These are phyloP conservation scores for Anas flavirostris DNA, from an alignment of 2,797 vertebrate genomes.

Conservation along the genomic window DNA sequence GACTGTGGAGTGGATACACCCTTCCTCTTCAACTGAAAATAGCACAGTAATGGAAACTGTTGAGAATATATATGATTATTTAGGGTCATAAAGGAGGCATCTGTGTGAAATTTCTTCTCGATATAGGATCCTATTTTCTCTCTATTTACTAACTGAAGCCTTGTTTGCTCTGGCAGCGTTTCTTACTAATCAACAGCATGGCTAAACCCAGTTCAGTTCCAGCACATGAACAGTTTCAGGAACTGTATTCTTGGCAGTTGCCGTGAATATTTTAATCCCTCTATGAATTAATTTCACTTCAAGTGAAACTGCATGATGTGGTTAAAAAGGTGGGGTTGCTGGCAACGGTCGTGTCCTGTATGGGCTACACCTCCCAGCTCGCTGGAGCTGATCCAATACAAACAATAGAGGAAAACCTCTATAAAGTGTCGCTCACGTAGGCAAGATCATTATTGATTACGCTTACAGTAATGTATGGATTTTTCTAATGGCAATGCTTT, in stretches of 20 bases:
- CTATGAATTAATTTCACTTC: not conserved
- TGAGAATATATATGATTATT: not conserved
- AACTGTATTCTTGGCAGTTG: not conserved
- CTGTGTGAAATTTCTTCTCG: not conserved
- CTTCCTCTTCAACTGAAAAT: not conserved
- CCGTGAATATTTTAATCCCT: not conserved
- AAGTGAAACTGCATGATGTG: not conserved
- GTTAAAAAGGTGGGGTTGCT: constrained; percentile 36
- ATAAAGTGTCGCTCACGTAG: not conserved
- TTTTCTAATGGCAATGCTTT: not conserved
- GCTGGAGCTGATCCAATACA: constrained; percentile 29
- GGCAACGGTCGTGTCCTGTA: not conserved
- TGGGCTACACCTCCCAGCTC: not conserved
- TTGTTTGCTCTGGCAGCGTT: not conserved
- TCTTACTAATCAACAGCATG: not conserved
- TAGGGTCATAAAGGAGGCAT: not conserved
- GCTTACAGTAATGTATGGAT: not conserved
- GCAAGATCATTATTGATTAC: constrained; percentile 9
- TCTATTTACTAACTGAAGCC: not conserved
- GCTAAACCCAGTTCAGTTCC: not conserved
- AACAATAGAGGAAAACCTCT: constrained; percentile 20
- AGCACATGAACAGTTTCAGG: not conserved
- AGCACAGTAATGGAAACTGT: not conserved
- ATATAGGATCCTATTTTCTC: not conserved
- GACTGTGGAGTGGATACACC: not conserved